Conservation (phyloP, 2,888 invertebrate genomes). For the Epistrophe eligans region DNA sequence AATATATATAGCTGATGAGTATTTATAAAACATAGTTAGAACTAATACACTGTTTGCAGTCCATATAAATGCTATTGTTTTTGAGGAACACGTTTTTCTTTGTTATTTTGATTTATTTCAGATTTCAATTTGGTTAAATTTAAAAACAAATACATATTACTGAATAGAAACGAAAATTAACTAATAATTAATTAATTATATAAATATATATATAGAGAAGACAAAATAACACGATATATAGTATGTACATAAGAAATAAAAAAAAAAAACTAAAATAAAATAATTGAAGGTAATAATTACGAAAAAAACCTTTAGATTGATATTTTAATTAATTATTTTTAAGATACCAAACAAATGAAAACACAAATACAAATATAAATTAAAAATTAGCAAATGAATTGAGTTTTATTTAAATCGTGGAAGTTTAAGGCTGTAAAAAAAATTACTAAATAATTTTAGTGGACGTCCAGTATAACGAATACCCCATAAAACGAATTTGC, state of each 20-base stretch:
- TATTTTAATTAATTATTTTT: conserved; percentile 75
- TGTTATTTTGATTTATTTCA: conserved; percentile 36
- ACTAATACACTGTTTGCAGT: conserved; percentile 51
- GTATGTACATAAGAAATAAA: conserved; percentile 70
- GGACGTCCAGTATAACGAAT: too few species aligned
- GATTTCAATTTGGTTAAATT: conserved; percentile 30
- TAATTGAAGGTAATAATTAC: conserved; percentile 44
- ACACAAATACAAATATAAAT: conserved; percentile 72
- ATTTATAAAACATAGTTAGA: conserved; percentile 63
- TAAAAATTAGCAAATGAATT: conserved; percentile 50
- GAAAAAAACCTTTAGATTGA: conserved; percentile 61
- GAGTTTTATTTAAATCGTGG: neutral
- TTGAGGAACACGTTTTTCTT: conserved; percentile 17
- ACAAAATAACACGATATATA: conserved; percentile 39
- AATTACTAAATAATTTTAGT: too few species aligned
- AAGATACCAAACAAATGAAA: conserved; percentile 69
- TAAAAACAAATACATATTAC: conserved; percentile 23
- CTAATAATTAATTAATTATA: conserved; percentile 31
- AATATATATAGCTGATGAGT: conserved; percentile 56
- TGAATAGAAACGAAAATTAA: conserved; percentile 57
- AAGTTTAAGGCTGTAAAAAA: too few species aligned
- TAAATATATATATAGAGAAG: conserved; percentile 24
- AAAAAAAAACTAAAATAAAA: conserved; percentile 65
- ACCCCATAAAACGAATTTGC: too few species aligned
- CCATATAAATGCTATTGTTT: conserved; percentile 48